These are phyloP conservation scores for Agrilus biguttatus DNA, from an alignment of 2,888 invertebrate genomes.

Conservation along the genomic window DNA sequence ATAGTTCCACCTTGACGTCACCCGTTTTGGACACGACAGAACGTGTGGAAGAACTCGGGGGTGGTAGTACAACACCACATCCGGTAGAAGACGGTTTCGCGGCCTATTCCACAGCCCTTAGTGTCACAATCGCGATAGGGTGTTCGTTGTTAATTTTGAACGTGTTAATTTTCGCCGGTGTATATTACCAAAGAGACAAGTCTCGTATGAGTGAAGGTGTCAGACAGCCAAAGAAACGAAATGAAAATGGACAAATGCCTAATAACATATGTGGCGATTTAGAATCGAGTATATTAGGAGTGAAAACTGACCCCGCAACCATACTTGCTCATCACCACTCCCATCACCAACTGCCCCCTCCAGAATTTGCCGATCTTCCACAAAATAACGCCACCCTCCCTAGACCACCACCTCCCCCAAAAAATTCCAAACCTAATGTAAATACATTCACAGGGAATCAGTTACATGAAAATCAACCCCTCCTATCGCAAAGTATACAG, in stretches of 20 bases:
- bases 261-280: slow-evolving; percentile 79
- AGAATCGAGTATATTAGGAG: slow-evolving; percentile 43
- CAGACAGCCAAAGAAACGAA: slow-evolving; percentile 51
- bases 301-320: slow-evolving; percentile 56
- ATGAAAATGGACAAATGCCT: slow-evolving; percentile 77
- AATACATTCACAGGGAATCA: slow-evolving; percentile 41
- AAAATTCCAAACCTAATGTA: slow-evolving; percentile 39
- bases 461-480: slow-evolving; percentile 51
- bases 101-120: slow-evolving; percentile 79
- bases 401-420: slow-evolving; percentile 56
- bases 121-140: slow-evolving; percentile 89
- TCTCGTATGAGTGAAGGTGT: slow-evolving; percentile 49
- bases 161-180: slow-evolving; percentile 85
- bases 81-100: slow-evolving; percentile 75
- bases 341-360: slow-evolving; percentile 67
- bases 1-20: slow-evolving; percentile 26
- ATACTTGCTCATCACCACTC: slow-evolving; percentile 61
- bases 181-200: slow-evolving; percentile 85
- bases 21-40: slow-evolving; percentile 27
- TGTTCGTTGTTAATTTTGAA: slow-evolving; percentile 84
- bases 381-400: slow-evolving; percentile 55
- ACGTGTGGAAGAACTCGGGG: slow-evolving; percentile 35
- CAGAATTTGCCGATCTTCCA: slow-evolving; percentile 70
- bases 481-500: slow-evolving; percentile 63
- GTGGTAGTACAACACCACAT: slow-evolving; percentile 35